Percentiles rank a stretch among this genome's conserved stretches.
These are phyloP conservation scores for Dasypolia templi DNA, from an alignment of 2,888 invertebrate genomes.

Conservation along the genomic window DNA sequence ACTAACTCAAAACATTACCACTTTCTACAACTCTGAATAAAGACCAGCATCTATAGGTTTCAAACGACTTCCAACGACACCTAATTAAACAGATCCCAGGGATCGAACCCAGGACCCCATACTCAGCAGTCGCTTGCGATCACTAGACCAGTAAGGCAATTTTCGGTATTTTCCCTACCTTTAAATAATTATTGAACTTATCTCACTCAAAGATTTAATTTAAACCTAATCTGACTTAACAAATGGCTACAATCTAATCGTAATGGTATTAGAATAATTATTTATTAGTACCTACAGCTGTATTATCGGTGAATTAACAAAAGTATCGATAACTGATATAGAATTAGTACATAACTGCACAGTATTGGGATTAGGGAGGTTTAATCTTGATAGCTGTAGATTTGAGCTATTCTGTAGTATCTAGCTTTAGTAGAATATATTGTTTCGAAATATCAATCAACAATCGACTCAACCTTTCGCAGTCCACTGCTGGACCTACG, in stretches of 20 bases:
- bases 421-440: too few relatives aligned
- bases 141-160: not conserved
- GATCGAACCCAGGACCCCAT: not conserved
- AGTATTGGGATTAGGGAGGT: conserved; percentile 5
- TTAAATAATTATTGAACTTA: not conserved
- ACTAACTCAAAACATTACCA: too few relatives aligned
- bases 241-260: conserved; percentile 30
- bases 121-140: not conserved
- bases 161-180: not conserved
- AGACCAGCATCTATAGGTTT: not conserved
- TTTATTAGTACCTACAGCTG: conserved; percentile 23
- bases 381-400: not conserved
- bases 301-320: conserved; percentile 28
- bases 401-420: not conserved
- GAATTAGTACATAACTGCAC: conserved; percentile 23
- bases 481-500: not conserved
- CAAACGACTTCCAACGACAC: not conserved
- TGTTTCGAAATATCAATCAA: not conserved
- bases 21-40: not conserved
- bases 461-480: not conserved
- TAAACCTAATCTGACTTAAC: conserved; percentile 19
- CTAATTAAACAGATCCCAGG: not conserved
- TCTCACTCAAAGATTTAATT: conserved; percentile 8
- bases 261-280: conserved; percentile 26
- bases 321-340: conserved; percentile 28